Evolutionary conservation across 2,888 invertebrate genomes (phyloP), one percentile per base, ranked within the genome.

Genomic region (Pachymerium ferrugineum): DNA sequence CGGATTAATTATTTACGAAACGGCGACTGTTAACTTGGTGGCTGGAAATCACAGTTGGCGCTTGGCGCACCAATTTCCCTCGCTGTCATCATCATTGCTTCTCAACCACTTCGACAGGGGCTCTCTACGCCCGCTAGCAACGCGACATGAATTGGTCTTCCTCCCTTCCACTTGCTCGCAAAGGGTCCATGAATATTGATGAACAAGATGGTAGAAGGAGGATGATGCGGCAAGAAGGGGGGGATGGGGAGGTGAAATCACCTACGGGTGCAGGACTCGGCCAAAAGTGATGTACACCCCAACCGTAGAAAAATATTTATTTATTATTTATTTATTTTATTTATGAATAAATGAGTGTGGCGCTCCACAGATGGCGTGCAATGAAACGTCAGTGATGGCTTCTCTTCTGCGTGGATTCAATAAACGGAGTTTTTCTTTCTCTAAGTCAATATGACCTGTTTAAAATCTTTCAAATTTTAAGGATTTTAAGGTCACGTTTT

Each of bases 1-100:
- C 19, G 62, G 19, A 62, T 62, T 62, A 62, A 62, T 62, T 62
- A 62, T 62, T 62, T 62, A 62, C 62, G 62, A 62, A 19, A 62
- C 38, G 38, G 38, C 38, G 38, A 38, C 38, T 38, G 38, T 38
- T 38, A 38, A 62, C 19, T 19, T 62, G 6, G 62, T 19, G 62
- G 19, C 62, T 62, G 62, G 19, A 25, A 62, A 62, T 25, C 19
- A 25, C 28, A 19, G 62, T 25, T 62, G 62, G 62, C 38, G 38
- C 62, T 62, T 25, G 62, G 62, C 62, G 62, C 62, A 62, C 19
- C 28, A 25, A 25, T 25, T 19, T 25, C 19, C 28, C 62, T 19
- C 62, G 62, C 28, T 25, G 28, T 62, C 62, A 62, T 19, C 14
- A 25, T 25, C 62, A 62, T 25, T 19, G 62, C 28, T 62, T 62